A percentile compares a stretch with the other conserved stretches of the same genome.
Conservation (phyloP, 2,888 invertebrate species). For the Brachylomia viminalis region DNA sequence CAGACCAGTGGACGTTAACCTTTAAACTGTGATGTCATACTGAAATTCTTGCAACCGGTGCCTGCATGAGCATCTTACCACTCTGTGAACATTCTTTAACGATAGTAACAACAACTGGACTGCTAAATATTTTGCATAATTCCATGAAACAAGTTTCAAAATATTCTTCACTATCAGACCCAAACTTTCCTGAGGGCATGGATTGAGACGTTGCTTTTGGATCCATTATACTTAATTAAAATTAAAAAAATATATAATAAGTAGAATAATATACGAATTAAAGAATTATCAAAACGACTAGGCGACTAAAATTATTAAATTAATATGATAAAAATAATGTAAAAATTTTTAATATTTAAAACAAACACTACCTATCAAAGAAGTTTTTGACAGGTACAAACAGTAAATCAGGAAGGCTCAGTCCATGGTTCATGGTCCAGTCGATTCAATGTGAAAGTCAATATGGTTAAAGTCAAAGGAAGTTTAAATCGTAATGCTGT, state of each 20-base stretch:
- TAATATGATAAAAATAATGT: constrained; percentile 11
- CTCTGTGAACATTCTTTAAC: constrained; percentile 58
- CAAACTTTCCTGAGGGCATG: not conserved
- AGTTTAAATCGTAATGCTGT: not conserved
- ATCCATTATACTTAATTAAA: constrained; percentile 12
- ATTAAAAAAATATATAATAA: not conserved
- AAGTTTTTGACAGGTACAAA: not conserved
- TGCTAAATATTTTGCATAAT: constrained; percentile 38
- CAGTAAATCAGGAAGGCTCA: constrained; percentile 28
- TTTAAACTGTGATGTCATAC: not conserved
- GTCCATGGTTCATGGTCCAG: not conserved
- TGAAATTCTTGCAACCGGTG: not conserved
- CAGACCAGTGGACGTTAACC: no score
- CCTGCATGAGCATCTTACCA: constrained; percentile 55
- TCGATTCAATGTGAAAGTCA: not conserved
- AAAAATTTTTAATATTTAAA: not conserved
- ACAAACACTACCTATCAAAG: constrained; percentile 11
- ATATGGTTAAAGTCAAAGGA: not conserved
- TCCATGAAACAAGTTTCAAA: constrained; percentile 29
- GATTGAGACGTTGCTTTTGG: not conserved
- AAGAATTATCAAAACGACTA: constrained; percentile 15
- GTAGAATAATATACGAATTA: not conserved
- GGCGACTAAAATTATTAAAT: not conserved
- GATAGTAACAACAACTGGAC: constrained; percentile 65
- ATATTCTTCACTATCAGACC: constrained; percentile 13